phyloP scores from a whole-genome alignment of 92 coral and sea anemone genomes.

The Nematostella vectensis region DNA sequence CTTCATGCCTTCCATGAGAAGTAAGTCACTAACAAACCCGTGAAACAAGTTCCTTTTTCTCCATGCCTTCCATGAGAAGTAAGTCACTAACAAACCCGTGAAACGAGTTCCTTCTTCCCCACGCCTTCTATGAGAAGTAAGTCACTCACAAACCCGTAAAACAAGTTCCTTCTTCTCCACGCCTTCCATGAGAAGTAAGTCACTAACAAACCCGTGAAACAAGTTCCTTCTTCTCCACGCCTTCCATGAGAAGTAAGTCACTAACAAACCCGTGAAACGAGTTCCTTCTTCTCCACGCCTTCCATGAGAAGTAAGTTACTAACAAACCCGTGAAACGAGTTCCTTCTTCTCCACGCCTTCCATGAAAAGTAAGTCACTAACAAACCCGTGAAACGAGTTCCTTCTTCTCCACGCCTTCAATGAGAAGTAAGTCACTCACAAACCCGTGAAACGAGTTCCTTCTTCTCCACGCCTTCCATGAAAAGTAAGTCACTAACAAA shows the following conservation, averaged over 20 bases:
- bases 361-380: slow-evolving; percentile 67
- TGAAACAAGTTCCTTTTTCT: slow-evolving; percentile 89
- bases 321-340: slow-evolving; percentile 85
- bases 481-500: slow-evolving; percentile 63
- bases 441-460: slow-evolving; percentile 91
- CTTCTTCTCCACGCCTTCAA: slow-evolving; percentile 90
- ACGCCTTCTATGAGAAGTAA: slow-evolving; percentile 94
- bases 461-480: slow-evolving; percentile 90
- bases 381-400: slow-evolving; percentile 89
- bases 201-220: slow-evolving; percentile 48
- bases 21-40: slow-evolving; percentile 46
- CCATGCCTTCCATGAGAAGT: slow-evolving; percentile 96
- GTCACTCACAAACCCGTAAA: slow-evolving; percentile 26
- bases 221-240: slow-evolving; percentile 94
- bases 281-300: slow-evolving; percentile 90
- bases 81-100: slow-evolving; percentile 40
- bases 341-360: slow-evolving; percentile 89
- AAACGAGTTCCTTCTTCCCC: slow-evolving; percentile 88
- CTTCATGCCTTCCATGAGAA: slow-evolving; percentile 95
- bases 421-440: slow-evolving; percentile 68
- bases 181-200: slow-evolving; percentile 93
- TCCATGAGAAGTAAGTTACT: slow-evolving; percentile 74
- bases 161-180: slow-evolving; percentile 88
- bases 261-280: slow-evolving; percentile 74
- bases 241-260: slow-evolving; percentile 79